These are phyloP conservation scores for Agelas oroides DNA, from an alignment of 37 sponge, comb jelly and placozoan species.

Conservation along the genomic window DNA sequence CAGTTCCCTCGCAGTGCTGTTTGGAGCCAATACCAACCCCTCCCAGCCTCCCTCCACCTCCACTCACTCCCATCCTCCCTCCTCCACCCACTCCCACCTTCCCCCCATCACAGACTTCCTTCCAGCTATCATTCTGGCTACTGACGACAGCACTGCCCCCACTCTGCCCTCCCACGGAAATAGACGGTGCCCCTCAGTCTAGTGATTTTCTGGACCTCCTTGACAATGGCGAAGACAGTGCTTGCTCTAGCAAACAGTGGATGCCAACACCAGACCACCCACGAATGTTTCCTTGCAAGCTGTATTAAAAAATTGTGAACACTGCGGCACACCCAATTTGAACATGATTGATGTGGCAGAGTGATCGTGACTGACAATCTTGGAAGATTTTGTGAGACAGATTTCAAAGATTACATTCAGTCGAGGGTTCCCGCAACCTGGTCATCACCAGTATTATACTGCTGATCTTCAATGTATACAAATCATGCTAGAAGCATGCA, in stretches of 20 bases:
- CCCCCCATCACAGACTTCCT: background rate
- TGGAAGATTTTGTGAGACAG: too few species aligned
- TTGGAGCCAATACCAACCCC: background rate
- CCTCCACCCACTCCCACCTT: background rate
- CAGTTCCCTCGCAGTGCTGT: too few species aligned
- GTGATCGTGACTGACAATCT: too few species aligned
- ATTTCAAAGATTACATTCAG: too few species aligned
- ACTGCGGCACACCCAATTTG: too few species aligned
- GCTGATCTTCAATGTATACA: too few species aligned
- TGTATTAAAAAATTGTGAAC: constrained; percentile 16
- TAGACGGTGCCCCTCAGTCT: background rate
- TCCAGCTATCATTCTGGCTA: too few species aligned
- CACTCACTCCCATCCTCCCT: constrained; percentile 10
- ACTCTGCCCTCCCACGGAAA: background rate
- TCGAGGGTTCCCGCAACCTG: too few species aligned
- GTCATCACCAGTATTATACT: too few species aligned
- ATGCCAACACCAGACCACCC: constrained; percentile 22
- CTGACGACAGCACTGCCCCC: background rate
- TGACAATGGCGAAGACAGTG: background rate
- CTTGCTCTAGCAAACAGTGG: background rate
- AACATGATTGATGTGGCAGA: too few species aligned
- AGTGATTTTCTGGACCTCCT: constrained; percentile 23
- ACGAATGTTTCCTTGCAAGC: constrained; percentile 43
- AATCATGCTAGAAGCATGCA: too few species aligned
- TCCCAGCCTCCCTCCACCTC: background rate